Evolutionary conservation across 2,888 invertebrate genomes (phyloP), one percentile per base, ranked within the genome.

Genomic region (Halictus quadricinctus): DNA sequence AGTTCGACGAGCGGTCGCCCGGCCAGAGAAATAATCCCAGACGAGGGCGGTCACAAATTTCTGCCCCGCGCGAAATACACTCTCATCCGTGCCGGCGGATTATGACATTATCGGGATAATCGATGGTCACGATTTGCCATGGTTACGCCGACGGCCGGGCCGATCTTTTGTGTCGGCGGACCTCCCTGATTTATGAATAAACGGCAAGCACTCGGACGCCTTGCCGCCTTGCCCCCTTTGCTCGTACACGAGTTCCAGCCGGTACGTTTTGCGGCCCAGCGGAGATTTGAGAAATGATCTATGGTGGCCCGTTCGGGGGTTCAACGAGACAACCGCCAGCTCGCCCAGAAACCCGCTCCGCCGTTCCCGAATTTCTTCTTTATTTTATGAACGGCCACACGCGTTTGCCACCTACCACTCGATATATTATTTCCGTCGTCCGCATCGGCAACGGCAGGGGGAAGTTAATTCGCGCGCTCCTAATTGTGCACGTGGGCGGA

Each of bases 31-130:
- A 72, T 72, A 75, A 75, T 60, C 18, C 64, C 29, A 8, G 46
- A 36, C 72, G 54, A 76, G 50, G 60, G 70, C 54, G 72, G 66
- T 48, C 72, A 54, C 75, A 80, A 83, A 83, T 83, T 73, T 82
- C 83, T 43, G 50, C 21, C 1, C 64, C 10, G 70, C 73, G 70
- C 70, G 48, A 81, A 81, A 74, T 72, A 80, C 79, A 41, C 60
- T 29, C 77, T 72, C 64, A 43, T n/a, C 58, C 36, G 72, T 29
- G 66, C 46, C 66, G 76, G 72, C 60, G 81, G 87, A 89, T 89
- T 90, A 89, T 88, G 88, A 89, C 90, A 84, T 89, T 89, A 89
- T 88, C 88, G 81, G 80, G 48, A 83, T 86, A 90, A 89, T 88
- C 89, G 90, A 90, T 87, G 86, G 85, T 74, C 84, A 83, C 85